phyloP scores from a whole-genome alignment of 2,113 vertebrate genomes.

The Sceloporus undulatus region DNA sequence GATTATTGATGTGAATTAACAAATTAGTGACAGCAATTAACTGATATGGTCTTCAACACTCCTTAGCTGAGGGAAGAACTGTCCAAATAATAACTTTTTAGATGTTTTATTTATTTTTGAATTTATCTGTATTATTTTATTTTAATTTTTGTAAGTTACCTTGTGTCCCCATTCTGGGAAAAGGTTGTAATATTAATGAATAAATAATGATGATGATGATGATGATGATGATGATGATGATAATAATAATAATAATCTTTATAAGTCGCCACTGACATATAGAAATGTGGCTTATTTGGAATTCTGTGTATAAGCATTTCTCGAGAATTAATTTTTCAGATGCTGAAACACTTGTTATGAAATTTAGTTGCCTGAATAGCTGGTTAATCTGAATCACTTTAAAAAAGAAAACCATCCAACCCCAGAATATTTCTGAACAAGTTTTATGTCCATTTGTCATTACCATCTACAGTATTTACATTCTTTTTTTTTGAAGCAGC shows the following conservation, averaged over 20 bases:
- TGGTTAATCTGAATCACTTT: neutral
- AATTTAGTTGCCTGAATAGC: neutral
- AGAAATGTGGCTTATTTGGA: neutral
- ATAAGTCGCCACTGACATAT: neutral
- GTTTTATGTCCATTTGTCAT: neutral
- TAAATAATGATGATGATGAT: too few species aligned
- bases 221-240: too few species aligned
- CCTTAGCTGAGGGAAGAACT: neutral
- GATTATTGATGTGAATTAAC: neutral
- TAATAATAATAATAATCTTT: neutral
- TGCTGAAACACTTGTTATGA: too few species aligned
- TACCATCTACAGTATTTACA: slow-evolving; percentile 19
- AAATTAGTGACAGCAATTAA: neutral
- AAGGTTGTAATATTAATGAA: too few species aligned
- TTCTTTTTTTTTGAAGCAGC: neutral
- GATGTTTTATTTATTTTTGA: too few species aligned
- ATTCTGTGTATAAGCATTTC: neutral
- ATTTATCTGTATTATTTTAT: too few species aligned
- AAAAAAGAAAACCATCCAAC: neutral
- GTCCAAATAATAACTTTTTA: neutral
- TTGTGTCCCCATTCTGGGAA: too few species aligned
- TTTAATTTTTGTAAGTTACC: too few species aligned
- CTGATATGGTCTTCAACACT: neutral
- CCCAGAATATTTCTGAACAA: neutral
- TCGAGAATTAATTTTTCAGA: neutral